Percentiles rank a stretch among this genome's conserved stretches.
These are phyloP conservation scores for Diglossa cyanea DNA, from an alignment of 2,797 vertebrate species.

Conservation along the genomic window DNA sequence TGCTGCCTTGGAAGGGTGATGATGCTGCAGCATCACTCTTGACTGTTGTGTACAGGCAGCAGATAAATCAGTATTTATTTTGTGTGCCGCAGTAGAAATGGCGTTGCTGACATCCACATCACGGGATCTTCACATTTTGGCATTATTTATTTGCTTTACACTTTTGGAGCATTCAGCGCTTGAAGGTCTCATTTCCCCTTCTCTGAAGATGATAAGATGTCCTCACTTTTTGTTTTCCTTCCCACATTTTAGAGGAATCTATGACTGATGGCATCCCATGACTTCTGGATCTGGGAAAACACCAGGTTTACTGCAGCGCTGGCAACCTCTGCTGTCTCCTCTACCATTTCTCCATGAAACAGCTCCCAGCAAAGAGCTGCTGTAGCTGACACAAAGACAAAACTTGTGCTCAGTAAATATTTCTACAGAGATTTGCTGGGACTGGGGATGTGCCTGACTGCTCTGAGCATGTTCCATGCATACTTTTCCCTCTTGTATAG, in stretches of 20 bases:
- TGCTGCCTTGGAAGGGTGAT: not conserved
- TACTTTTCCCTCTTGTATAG: not conserved
- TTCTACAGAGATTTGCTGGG: not conserved
- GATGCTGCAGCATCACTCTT: accelerated
- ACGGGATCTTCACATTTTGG: not conserved
- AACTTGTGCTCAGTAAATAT: not conserved
- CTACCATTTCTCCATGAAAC: accelerated
- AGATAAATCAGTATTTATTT: not conserved
- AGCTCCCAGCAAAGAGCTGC: not conserved
- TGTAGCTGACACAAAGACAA: not conserved
- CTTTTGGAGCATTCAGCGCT: not conserved
- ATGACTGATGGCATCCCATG: not conserved
- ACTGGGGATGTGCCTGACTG: not conserved
- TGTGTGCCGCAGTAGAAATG: accelerated
- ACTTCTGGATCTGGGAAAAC: not conserved
- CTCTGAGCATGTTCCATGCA: not conserved
- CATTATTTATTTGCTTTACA: not conserved
- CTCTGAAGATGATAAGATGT: not conserved
- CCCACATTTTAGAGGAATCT: not conserved
- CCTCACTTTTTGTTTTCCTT: not conserved
- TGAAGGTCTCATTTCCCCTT: not conserved
- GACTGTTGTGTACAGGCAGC: not conserved
- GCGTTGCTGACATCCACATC: not conserved
- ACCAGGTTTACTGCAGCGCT: not conserved
- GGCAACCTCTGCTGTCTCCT: not conserved